Evolutionary conservation across 2,888 invertebrate genomes (phyloP), one percentile per base, ranked within the genome.

Genomic region (Caenorhabditis angaria): DNA sequence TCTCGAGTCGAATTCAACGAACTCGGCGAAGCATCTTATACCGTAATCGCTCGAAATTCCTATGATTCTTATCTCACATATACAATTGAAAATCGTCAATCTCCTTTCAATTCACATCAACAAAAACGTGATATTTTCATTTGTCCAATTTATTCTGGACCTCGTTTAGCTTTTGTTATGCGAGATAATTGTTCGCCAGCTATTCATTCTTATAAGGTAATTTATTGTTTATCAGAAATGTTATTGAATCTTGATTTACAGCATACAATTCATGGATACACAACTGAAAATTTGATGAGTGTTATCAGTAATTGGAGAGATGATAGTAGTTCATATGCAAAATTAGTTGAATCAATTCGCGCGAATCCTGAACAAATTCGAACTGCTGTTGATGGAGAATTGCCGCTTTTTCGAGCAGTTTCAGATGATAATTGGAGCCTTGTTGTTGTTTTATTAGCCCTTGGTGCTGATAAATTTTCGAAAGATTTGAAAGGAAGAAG

Each of bases 401-500:
- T 70, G 5, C 78, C 78, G 28, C 41, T 78, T 25, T 70, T 74
- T 32, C 61, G 66, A 14, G 78, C 78, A 8, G 72, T 76, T 32
- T 59, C 69, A n/a, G 70, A 67, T 22, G 61, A 68, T 50, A 66
- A 63, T 50, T 76, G 76, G 78, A 62, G 64, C 50, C 65, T 76
- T 10, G 66, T 70, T 25, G 70, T 72, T 12, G 61, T 70, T 27
- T 59, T 78, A 29, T 54, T 76, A 4, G 59, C 73, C 20, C 24
- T 69, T 24, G 69, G 78, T 48, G 72, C 73, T 8, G 62, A 71
- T 24, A 61, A 69, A 10, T 58, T 54, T n/a, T 72, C 57, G 18
- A 48, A 60, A 29, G 72, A 72, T 56, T 29, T 14, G 10, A 47
- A 58, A 47, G 54, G 61, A n/a, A 65, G 56, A 28, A 78, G 64